Conservation (phyloP, 92 coral and sea anemone species). For the Diadumene lineata region DNA sequence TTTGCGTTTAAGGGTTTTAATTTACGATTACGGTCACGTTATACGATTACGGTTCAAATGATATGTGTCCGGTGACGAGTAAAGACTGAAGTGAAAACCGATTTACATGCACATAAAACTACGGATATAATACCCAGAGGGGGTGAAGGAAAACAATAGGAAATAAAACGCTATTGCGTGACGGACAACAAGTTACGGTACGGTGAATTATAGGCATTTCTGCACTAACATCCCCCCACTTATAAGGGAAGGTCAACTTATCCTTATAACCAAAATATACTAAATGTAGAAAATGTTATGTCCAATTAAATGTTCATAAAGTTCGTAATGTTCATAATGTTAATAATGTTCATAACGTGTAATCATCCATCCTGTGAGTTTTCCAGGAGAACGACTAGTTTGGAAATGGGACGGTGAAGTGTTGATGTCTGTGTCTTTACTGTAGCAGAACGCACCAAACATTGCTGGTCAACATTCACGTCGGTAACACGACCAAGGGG, state of each 20-base stretch:
- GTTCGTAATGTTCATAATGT: not conserved
- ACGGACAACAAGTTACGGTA: too few species aligned
- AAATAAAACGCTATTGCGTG: too few species aligned
- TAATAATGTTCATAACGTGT: not conserved
- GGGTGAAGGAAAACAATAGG: too few species aligned
- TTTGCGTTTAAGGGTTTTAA: too few species aligned
- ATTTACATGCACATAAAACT: too few species aligned
- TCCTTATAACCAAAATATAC: not conserved
- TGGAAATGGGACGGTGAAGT: not conserved
- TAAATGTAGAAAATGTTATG: too few species aligned
- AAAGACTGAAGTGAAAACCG: too few species aligned
- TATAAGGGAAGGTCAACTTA: not conserved
- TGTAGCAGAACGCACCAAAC: not conserved
- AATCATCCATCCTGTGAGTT: not conserved
- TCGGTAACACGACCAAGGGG: not conserved
- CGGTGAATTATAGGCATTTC: too few species aligned
- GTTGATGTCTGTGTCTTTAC: not conserved
- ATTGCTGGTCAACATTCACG: not conserved
- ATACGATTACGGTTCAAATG: too few species aligned
- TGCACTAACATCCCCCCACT: not conserved
- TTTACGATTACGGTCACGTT: too few species aligned
- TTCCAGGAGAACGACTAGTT: not conserved
- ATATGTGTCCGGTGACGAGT: too few species aligned
- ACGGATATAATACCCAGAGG: too few species aligned
- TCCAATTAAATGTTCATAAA: not conserved